Conservation (phyloP, 2,113 vertebrate species). For the Caranx melampygus region DNA sequence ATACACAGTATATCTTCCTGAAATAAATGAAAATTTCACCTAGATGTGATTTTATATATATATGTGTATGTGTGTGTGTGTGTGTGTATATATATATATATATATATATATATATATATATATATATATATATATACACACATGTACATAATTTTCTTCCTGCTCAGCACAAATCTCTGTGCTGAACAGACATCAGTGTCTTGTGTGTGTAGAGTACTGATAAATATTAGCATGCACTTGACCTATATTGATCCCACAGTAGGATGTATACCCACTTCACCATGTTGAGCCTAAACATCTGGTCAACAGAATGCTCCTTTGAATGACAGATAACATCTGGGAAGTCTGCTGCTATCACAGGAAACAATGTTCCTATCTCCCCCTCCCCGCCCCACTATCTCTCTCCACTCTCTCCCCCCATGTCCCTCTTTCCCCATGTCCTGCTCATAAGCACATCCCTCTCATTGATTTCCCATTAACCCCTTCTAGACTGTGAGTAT, state of each 20-base stretch:
- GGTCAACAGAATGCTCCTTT: constrained; percentile 80
- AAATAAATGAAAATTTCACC: constrained; percentile 45
- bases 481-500: constrained; percentile 80
- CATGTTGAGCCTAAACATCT: constrained; percentile 81
- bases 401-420: constrained; percentile 45
- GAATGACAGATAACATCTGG: constrained; percentile 88
- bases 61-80: not conserved
- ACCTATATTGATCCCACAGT: constrained; percentile 73
- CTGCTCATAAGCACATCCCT: constrained; percentile 81
- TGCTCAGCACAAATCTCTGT: constrained; percentile 14
- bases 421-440: constrained; percentile 70
- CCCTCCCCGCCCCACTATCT: constrained; percentile 59
- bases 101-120: no score
- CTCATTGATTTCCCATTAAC: constrained; percentile 86
- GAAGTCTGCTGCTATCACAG: constrained; percentile 85
- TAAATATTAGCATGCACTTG: constrained; percentile 77
- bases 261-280: constrained; percentile 61
- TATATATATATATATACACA: not conserved
- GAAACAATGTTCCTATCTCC: constrained; percentile 81
- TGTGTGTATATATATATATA: no score
- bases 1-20: constrained; percentile 32
- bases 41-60: constrained; percentile 21
- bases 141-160: constrained; percentile 7
- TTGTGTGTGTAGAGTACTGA: constrained; percentile 36
- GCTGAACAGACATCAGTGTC: constrained; percentile 53